Conservation (phyloP, 53 echinoderm and acorn worm species). For the Temnopleurus reevesii region DNA sequence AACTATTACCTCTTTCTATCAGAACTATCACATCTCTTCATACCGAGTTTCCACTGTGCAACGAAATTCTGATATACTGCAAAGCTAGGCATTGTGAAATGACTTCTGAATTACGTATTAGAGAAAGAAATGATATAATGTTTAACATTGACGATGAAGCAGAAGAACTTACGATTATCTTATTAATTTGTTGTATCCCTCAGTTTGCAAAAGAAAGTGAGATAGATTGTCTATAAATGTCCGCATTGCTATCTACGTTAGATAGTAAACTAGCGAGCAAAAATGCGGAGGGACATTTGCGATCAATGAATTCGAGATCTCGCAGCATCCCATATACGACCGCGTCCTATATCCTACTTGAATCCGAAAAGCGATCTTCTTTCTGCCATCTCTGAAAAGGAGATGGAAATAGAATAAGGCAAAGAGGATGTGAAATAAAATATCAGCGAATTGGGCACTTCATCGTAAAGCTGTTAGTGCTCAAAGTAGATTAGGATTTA, state of each 20-base stretch:
- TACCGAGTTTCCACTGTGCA: too few relatives aligned
- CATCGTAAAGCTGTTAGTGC: background rate
- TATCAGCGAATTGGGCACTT: background rate
- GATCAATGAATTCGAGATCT: slow-evolving; percentile 3
- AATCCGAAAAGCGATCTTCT: background rate
- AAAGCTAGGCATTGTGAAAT: too few relatives aligned
- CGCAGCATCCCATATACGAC: background rate
- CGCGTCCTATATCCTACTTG: background rate
- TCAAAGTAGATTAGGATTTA: slow-evolving; percentile 14
- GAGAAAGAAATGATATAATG: too few relatives aligned
- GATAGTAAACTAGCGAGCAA: background rate
- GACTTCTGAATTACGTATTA: too few relatives aligned
- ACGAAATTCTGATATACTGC: too few relatives aligned
- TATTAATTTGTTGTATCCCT: too few relatives aligned
- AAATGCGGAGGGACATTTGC: background rate
- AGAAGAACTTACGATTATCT: too few relatives aligned
- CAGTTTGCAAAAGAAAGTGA: background rate
- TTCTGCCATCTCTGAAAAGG: background rate
- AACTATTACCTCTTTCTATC: too few relatives aligned
- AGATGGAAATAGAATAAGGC: background rate
- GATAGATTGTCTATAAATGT: background rate
- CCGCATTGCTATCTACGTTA: background rate
- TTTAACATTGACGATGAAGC: too few relatives aligned
- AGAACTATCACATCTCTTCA: too few relatives aligned
- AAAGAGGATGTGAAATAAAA: background rate